Conservation (phyloP, 1,140 invertebrate genomes). For the Panagrolaimus sp. region DNA sequence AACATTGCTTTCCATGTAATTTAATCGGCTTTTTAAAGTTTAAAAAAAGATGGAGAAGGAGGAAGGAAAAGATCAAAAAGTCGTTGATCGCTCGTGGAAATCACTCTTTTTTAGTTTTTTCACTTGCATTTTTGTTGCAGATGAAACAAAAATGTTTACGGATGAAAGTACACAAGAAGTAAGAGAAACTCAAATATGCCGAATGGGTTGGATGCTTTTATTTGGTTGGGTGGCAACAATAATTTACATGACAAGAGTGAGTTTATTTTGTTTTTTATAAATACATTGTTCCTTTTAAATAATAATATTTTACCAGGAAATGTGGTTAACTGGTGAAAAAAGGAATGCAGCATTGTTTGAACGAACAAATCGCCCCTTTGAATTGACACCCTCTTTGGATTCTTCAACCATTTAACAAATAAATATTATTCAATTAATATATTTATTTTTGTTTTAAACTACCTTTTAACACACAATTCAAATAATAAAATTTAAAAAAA, state of each 20-base stretch:
- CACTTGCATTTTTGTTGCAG: too few species aligned
- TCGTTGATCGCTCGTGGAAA: too few species aligned
- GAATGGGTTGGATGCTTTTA: constrained; percentile 8
- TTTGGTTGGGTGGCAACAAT: constrained; percentile 5
- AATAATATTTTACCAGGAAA: constrained; percentile 9
- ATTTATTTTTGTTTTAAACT: too few species aligned
- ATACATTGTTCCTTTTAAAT: background rate
- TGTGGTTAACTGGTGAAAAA: constrained; percentile 3
- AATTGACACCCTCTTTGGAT: background rate
- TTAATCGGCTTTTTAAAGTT: too few species aligned
- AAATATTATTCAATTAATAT: background rate
- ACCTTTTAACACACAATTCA: too few species aligned
- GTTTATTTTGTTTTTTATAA: constrained; percentile 8
- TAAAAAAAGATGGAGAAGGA: too few species aligned
- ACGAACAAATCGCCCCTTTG: background rate
- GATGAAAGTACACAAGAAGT: too few species aligned
- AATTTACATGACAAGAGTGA: constrained; percentile 9
- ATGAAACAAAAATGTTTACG: too few species aligned
- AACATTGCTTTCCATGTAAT: too few species aligned
- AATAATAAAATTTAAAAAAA: too few species aligned
- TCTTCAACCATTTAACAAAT: background rate
- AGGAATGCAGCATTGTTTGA: constrained; percentile 12
- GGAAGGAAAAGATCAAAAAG: too few species aligned
- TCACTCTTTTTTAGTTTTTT: too few species aligned
- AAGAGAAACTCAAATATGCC: constrained; percentile 9